Evolutionary conservation across 2,797 vertebrate species (phyloP).

Genomic region (Tachyglossus aculeatus): DNA sequence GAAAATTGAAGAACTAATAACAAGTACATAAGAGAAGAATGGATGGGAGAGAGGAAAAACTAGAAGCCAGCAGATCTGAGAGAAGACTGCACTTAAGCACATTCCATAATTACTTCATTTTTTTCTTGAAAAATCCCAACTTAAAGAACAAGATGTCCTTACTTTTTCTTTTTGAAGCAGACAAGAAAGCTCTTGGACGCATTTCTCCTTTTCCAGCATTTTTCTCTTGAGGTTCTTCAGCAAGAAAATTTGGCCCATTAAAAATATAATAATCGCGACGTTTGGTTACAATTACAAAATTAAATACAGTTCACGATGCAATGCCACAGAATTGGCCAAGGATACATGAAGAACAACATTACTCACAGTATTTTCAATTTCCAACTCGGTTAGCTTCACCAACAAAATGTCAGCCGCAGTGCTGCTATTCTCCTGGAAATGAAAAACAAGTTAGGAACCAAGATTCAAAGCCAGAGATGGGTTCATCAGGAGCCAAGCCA

Average conservation of each 20-base stretch:
- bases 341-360: constrained; percentile 9
- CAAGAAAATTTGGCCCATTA: constrained; percentile 12
- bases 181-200: constrained; percentile 75
- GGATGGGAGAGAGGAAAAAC: background rate
- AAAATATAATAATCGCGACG: background rate
- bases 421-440: constrained; percentile 68
- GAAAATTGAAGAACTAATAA: too few relatives aligned
- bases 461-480: background rate
- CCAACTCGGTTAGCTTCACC: constrained; percentile 75
- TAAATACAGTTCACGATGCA: background rate
- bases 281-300: constrained; percentile 7
- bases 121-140: background rate
- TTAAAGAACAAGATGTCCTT: constrained; percentile 26
- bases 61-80: background rate
- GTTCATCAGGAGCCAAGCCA: too few relatives aligned
- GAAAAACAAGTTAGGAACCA: background rate
- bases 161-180: constrained; percentile 81
- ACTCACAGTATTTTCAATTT: constrained; percentile 78
- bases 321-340: background rate
- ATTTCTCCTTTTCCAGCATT: constrained; percentile 74
- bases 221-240: constrained; percentile 77
- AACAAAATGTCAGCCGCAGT: constrained; percentile 67
- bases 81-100: too few relatives aligned
- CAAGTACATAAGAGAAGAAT: too few relatives aligned
- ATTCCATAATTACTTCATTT: too few relatives aligned